Evolutionary conservation across 2,888 invertebrate genomes (phyloP).

Genomic region (Hetaerina titia): DNA sequence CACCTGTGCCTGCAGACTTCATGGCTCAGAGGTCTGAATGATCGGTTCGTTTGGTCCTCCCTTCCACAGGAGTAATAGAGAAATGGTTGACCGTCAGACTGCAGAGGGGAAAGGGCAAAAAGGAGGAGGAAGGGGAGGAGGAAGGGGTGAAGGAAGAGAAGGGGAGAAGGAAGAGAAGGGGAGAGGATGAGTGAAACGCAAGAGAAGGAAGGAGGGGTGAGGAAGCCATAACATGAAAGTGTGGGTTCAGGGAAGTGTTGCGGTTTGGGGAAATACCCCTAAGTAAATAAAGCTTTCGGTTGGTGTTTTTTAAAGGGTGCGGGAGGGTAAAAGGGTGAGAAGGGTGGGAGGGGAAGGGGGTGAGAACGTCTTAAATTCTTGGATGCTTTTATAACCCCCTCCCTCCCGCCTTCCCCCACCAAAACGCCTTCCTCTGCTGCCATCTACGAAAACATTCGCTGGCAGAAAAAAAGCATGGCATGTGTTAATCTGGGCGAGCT

Average conservation of each 20-base stretch:
- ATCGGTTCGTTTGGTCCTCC: not conserved
- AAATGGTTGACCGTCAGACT: not conserved
- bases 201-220: not conserved
- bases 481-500: constrained; percentile 48
- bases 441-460: constrained; percentile 42
- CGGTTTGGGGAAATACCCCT: constrained; percentile 55
- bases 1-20: too few species aligned
- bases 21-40: too few species aligned
- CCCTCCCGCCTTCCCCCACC: not conserved
- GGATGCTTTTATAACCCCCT: constrained; percentile 42
- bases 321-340: not conserved
- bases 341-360: too few species aligned
- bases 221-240: constrained; percentile 53
- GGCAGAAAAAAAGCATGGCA: constrained; percentile 24
- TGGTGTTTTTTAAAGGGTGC: constrained; percentile 13
- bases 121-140: not conserved
- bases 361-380: constrained; percentile 41
- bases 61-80: not conserved
- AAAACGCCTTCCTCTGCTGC: not conserved
- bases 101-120: not conserved
- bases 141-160: not conserved
- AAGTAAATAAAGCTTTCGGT: constrained; percentile 52
- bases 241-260: constrained; percentile 48
- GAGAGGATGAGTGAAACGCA: too few species aligned
- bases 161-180: not conserved